Conservation (phyloP, 2,797 vertebrate species). For the Gymnocypris eckloni region DNA sequence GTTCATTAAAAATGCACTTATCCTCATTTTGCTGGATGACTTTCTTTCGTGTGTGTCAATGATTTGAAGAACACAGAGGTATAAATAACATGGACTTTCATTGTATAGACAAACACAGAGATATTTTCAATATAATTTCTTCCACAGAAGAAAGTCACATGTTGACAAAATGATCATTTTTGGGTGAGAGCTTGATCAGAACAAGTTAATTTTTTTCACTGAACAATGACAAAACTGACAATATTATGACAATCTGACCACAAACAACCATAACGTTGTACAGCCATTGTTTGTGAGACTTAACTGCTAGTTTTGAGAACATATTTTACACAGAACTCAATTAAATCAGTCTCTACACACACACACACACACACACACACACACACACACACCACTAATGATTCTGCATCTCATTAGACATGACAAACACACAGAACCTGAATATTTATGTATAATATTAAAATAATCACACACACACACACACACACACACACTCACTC, state of each 20-base stretch:
- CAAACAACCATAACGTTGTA: background rate
- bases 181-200: background rate
- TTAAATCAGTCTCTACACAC: background rate
- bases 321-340: background rate
- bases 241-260: background rate
- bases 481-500: no score
- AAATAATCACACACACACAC: background rate
- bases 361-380: background rate
- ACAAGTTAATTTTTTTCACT: background rate
- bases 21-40: background rate
- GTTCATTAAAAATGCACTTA: no score
- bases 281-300: background rate
- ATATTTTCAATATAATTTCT: background rate
- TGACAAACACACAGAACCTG: no score
- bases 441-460: background rate
- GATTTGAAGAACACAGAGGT: background rate
- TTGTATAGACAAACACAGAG: background rate
- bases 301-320: background rate
- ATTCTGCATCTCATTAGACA: no score
- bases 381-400: no score
- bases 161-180: background rate
- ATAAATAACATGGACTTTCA: background rate
- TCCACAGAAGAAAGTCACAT: background rate
- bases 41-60: background rate
- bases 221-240: background rate